Percentiles rank a stretch among this genome's conserved stretches.
Evolutionary conservation across 2,888 invertebrate genomes (phyloP).

Genomic region (Blastobasis lacticolella): DNA sequence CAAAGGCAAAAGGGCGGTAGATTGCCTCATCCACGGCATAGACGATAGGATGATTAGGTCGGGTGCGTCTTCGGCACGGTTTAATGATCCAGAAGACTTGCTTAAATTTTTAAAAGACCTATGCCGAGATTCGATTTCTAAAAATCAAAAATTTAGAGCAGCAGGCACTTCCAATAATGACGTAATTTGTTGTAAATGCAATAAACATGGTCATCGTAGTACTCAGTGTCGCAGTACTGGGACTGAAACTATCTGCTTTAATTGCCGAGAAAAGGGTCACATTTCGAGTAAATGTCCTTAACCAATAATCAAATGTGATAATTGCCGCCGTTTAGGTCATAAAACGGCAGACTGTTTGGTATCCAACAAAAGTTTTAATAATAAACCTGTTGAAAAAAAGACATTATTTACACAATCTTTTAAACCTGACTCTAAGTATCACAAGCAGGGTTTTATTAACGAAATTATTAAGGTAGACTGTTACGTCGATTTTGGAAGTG

Average conservation of each 20-base stretch:
- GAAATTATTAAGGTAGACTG: background rate
- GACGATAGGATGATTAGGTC: background rate
- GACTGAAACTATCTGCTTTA: background rate
- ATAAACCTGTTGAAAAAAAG: background rate
- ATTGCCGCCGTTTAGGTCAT: slow-evolving; percentile 4
- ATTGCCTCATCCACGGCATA: background rate
- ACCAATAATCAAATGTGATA: slow-evolving; percentile 5
- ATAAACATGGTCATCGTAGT: background rate
- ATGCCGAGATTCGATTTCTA: background rate
- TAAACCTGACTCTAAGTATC: background rate
- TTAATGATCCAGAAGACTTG: background rate
- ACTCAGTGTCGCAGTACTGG: background rate
- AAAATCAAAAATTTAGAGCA: background rate
- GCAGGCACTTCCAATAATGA: background rate
- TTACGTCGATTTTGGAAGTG: background rate
- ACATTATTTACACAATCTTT: background rate
- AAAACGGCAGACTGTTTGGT: background rate
- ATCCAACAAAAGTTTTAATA: background rate
- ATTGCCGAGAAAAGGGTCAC: slow-evolving; percentile 1
- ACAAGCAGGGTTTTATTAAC: background rate
- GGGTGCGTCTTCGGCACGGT: background rate
- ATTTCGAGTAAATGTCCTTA: slow-evolving; percentile 1
- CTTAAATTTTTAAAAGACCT: background rate
- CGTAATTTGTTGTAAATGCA: background rate
- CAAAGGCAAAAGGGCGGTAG: background rate